These are phyloP conservation scores for Lanistes nyassanus DNA, from an alignment of 1,140 invertebrate species.

Conservation along the genomic window DNA sequence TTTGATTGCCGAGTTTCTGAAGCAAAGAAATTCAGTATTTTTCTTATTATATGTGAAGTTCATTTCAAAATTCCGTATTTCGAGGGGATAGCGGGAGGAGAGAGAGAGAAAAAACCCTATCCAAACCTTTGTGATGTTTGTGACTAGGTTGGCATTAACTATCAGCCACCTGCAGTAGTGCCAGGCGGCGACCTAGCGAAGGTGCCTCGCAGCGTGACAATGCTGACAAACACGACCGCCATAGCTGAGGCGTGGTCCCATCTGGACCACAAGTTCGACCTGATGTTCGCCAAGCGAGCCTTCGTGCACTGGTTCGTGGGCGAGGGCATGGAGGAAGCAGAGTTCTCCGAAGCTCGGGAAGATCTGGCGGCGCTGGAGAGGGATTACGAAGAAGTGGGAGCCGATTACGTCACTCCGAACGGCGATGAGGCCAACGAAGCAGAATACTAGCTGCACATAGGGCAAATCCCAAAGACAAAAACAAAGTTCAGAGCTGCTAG, in stretches of 20 bases:
- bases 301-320: constrained; percentile 59
- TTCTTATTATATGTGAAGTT: background rate
- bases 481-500: too few relatives aligned
- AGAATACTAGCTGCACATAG: too few relatives aligned
- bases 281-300: constrained; percentile 51
- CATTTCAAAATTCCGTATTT: too few relatives aligned
- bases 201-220: constrained; percentile 75
- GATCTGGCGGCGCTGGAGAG: constrained; percentile 70
- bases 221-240: constrained; percentile 85
- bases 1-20: background rate
- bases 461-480: too few relatives aligned
- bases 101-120: background rate
- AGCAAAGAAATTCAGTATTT: background rate
- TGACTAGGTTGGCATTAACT: constrained; percentile 50
- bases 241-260: constrained; percentile 71
- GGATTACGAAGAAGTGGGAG: constrained; percentile 85
- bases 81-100: background rate
- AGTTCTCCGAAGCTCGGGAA: constrained; percentile 80
- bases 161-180: constrained; percentile 74
- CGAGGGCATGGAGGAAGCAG: constrained; percentile 77
- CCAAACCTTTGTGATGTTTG: background rate
- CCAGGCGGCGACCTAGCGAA: constrained; percentile 77
- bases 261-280: constrained; percentile 55
- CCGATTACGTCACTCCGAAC: constrained; percentile 76
- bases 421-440: constrained; percentile 70